Percentiles rank a stretch among this genome's conserved stretches.
Conservation (phyloP, 2,888 invertebrate species). For the Caenorhabditis sulstoni region DNA sequence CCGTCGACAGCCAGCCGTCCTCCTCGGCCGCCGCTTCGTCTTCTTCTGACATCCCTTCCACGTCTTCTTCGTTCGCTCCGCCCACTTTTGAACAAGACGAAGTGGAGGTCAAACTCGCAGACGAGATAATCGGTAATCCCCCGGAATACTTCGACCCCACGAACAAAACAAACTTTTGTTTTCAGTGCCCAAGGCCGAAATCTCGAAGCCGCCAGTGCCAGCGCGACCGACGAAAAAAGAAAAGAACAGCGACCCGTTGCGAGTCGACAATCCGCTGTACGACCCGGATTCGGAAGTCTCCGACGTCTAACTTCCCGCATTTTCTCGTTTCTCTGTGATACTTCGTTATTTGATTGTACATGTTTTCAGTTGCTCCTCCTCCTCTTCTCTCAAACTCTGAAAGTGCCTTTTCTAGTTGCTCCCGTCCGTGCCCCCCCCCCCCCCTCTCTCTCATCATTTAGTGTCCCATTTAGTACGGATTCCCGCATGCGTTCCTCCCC, state of each 20-base stretch:
- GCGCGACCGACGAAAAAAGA: conserved; percentile 59
- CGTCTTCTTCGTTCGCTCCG: conserved; percentile 37
- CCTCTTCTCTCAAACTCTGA: conserved; percentile 20
- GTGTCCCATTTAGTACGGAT: conserved; percentile 17
- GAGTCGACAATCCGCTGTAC: conserved; percentile 66
- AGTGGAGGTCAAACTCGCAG: conserved; percentile 41
- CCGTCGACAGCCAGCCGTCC: conserved; percentile 51
- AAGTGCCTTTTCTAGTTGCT: conserved; percentile 21
- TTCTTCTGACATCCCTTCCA: conserved; percentile 23
- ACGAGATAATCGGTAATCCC: conserved; percentile 41
- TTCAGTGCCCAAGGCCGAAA: conserved; percentile 49
- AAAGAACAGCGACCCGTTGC: conserved; percentile 46
- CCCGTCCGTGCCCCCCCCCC: background rate
- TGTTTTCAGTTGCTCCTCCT: conserved; percentile 38
- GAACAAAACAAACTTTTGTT: background rate
- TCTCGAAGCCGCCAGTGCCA: conserved; percentile 59
- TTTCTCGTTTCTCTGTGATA: conserved; percentile 23
- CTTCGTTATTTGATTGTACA: conserved; percentile 27
- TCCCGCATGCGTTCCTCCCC: too few species aligned
- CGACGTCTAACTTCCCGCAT: conserved; percentile 49
- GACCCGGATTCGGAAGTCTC: conserved; percentile 61
- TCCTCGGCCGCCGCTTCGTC: conserved; percentile 33
- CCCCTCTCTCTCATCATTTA: background rate
- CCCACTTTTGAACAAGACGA: conserved; percentile 46
- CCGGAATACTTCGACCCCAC: background rate